Conservation (phyloP, 2,113 vertebrate genomes). For the Plestiodon gilberti region DNA sequence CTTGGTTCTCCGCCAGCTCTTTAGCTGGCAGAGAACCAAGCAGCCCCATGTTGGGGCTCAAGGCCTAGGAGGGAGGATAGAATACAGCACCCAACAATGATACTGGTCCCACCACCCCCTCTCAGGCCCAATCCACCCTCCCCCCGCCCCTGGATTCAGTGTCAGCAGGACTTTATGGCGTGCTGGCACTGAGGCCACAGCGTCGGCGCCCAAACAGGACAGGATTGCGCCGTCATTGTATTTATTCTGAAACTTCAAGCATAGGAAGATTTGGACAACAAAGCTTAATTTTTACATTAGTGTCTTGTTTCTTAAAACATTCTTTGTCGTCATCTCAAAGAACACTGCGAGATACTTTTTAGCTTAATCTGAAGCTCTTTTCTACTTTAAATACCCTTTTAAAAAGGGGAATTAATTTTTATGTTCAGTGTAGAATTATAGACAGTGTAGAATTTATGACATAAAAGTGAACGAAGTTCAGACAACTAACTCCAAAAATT, state of each 20-base stretch:
- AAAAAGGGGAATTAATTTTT: neutral
- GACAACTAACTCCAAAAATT: neutral
- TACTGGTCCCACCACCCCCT: too few species aligned
- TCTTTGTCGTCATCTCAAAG: constrained; percentile 12
- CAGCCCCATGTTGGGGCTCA: too few species aligned
- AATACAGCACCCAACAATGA: too few species aligned
- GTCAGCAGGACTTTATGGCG: too few species aligned
- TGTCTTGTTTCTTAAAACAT: neutral
- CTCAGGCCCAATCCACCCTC: too few species aligned
- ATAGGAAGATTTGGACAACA: neutral
- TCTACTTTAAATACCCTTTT: neutral
- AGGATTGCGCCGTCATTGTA: too few species aligned
- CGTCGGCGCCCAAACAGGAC: too few species aligned
- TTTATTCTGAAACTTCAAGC: neutral
- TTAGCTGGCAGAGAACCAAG: too few species aligned
- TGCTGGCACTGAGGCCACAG: too few species aligned
- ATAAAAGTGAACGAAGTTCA: neutral
- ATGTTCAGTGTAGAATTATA: neutral
- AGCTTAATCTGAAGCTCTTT: neutral
- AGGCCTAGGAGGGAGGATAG: too few species aligned
- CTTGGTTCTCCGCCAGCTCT: too few species aligned
- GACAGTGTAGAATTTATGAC: neutral
- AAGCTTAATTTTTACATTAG: constrained; percentile 23
- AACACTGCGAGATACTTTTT: constrained; percentile 27
- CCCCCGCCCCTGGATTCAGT: too few species aligned